Evolutionary conservation across 2,797 vertebrate genomes (phyloP), one percentile per base, ranked within the genome.

Genomic region (Hippocampus kuda): DNA sequence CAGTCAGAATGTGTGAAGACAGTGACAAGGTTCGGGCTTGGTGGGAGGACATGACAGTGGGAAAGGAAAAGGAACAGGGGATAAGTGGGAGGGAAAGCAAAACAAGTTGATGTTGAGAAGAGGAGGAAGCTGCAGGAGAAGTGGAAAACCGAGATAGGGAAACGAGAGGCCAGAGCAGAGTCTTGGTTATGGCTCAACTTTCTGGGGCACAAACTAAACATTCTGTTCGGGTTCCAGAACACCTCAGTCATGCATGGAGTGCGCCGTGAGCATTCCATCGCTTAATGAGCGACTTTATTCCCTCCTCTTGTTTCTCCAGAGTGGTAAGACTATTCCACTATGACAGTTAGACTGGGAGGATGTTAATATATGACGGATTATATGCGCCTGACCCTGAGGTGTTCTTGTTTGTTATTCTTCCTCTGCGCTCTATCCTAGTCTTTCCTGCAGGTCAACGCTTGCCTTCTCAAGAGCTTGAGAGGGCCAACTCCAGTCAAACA

Each of bases 1-100:
- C 49, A 15, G 64, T 79, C 69, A 20, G 70, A 79, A 75, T 77
- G 78, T 73, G 72, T 61, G 68, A 83, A 70, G 62, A 24, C 66
- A 71, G 68, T 2, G 54, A 73, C 60, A 74, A 68, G 70, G 73
- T 80, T 22, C 65, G 70, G 68, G 67, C 77, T 63, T 48, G 46
- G 74, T 71, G 71, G 75, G 71, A 74, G 72, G 79, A 78, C 66
- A 16, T 76, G 77, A 76, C 54, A 78, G 81, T 87, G 85, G 86
- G 83, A 87, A 87, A 85, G 82, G 83, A 82, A 79, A 72, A 71
- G 64, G 63, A 69, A 59, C 54, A 18, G 57, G 73, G 72, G 81
- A 81, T 76, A 72, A 72, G 81, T 83, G 84, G 86, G 88, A 88
- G 85, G 85, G 82, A 88, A 88, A 87, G 75, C 79, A 89, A 91